These are phyloP conservation scores for Choreutis nemorana DNA, from an alignment of 2,888 invertebrate species.

Conservation along the genomic window DNA sequence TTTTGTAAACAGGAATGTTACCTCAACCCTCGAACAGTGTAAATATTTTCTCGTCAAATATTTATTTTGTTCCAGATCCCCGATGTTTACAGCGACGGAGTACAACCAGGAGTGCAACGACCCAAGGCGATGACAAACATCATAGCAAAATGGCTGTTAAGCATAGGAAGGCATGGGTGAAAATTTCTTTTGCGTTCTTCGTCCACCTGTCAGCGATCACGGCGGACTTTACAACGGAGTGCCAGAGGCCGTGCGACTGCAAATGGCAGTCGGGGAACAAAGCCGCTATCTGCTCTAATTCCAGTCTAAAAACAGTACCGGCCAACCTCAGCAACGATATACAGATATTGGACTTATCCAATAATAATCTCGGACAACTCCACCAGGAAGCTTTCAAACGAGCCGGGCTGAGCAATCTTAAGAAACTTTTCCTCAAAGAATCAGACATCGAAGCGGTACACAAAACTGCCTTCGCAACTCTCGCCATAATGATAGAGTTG, in stretches of 20 bases:
- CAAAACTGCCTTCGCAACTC: slow-evolving; percentile 76
- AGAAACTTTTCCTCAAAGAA: slow-evolving; percentile 79
- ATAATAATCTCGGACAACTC: slow-evolving; percentile 72
- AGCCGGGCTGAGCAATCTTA: slow-evolving; percentile 79
- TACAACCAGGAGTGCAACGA: slow-evolving; percentile 47
- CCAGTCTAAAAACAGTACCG: slow-evolving; percentile 74
- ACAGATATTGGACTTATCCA: slow-evolving; percentile 76
- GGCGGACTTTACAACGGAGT: slow-evolving; percentile 68
- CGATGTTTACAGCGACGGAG: slow-evolving; percentile 29
- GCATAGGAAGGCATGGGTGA: slow-evolving; percentile 60
- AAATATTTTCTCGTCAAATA: too few relatives aligned
- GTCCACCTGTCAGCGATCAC: slow-evolving; percentile 35
- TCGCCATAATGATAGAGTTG: slow-evolving; percentile 82
- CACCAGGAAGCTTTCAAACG: slow-evolving; percentile 72
- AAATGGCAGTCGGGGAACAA: slow-evolving; percentile 88
- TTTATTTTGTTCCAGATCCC: slow-evolving; percentile 41
- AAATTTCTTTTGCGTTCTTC: slow-evolving; percentile 36
- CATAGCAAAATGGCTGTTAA: slow-evolving; percentile 57
- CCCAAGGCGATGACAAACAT: slow-evolving; percentile 53
- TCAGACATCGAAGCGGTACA: slow-evolving; percentile 77
- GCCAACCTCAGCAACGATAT: slow-evolving; percentile 75
- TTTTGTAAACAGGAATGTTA: too few relatives aligned
- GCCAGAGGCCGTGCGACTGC: slow-evolving; percentile 79
- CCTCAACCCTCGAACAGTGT: too few relatives aligned
- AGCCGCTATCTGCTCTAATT: slow-evolving; percentile 81